phyloP scores from a whole-genome alignment of 1,140 invertebrate species.

The Lucilia cuprina region DNA sequence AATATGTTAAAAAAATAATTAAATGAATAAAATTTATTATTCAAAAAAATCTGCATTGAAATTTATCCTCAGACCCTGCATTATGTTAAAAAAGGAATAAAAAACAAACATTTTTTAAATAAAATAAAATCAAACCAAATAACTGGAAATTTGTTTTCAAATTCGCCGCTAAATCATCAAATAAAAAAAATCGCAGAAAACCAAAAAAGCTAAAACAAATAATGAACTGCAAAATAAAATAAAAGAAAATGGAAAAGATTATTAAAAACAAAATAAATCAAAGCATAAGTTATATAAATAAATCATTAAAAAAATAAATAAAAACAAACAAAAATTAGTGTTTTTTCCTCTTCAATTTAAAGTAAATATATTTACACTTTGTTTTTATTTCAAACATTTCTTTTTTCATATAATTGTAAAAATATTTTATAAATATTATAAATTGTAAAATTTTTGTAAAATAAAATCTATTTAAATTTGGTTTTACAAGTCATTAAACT shows the following conservation, averaged over 20 bases:
- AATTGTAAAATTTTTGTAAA: neutral
- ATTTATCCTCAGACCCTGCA: too few species aligned
- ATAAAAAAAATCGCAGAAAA: neutral
- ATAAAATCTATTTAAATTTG: neutral
- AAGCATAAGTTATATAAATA: neutral
- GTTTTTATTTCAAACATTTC: neutral
- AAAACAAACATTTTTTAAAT: too few species aligned
- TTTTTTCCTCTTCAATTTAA: neutral
- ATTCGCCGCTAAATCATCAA: neutral
- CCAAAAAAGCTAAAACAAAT: neutral
- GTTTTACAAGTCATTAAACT: neutral
- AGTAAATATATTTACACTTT: neutral
- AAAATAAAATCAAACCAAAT: too few species aligned
- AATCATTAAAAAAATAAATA: neutral
- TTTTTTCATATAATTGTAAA: neutral
- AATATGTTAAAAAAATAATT: too few species aligned
- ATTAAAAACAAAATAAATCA: slow-evolving; percentile 1
- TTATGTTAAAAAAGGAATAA: too few species aligned
- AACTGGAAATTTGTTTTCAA: neutral
- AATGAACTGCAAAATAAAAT: neutral
- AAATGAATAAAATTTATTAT: too few species aligned
- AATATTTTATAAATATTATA: neutral
- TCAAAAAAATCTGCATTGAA: too few species aligned
- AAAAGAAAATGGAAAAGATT: neutral
- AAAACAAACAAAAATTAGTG: neutral